Evolutionary conservation across 2,797 vertebrate species (phyloP).

Genomic region (Micromesistius poutassou): DNA sequence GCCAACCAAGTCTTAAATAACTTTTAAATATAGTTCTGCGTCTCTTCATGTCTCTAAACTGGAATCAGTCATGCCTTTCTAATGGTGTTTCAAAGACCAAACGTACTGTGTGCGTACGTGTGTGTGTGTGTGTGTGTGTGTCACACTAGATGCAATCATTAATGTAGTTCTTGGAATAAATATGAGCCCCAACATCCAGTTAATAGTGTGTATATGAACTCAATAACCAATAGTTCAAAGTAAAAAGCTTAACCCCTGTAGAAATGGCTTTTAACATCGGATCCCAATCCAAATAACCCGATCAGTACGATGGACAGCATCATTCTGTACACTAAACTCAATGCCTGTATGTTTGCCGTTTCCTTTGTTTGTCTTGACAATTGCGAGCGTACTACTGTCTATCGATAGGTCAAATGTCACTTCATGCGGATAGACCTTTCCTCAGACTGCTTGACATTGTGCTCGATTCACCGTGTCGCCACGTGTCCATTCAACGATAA

Average conservation of each 20-base stretch:
- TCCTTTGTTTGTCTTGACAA: not conserved
- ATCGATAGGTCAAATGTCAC: not conserved
- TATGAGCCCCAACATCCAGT: not conserved
- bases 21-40: not conserved
- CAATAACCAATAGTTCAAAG: not conserved
- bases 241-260: not conserved
- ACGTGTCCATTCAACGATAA: too few species aligned
- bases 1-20: not conserved
- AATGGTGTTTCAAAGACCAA: not conserved
- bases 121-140: conserved; percentile 8
- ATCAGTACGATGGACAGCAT: not conserved
- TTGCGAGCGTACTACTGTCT: not conserved
- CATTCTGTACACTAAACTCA: not conserved
- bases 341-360: not conserved
- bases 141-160: not conserved
- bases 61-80: conserved; percentile 1
- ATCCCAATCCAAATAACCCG: not conserved
- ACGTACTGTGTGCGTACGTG: conserved; percentile 1
- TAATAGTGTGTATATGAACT: not conserved
- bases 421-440: not conserved
- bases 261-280: not conserved
- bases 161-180: not conserved
- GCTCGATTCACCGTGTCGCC: not conserved
- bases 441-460: not conserved
- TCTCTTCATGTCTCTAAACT: not conserved